Evolutionary conservation across 1,140 invertebrate species (phyloP).

Genomic region (Diploscapter pachys): DNA sequence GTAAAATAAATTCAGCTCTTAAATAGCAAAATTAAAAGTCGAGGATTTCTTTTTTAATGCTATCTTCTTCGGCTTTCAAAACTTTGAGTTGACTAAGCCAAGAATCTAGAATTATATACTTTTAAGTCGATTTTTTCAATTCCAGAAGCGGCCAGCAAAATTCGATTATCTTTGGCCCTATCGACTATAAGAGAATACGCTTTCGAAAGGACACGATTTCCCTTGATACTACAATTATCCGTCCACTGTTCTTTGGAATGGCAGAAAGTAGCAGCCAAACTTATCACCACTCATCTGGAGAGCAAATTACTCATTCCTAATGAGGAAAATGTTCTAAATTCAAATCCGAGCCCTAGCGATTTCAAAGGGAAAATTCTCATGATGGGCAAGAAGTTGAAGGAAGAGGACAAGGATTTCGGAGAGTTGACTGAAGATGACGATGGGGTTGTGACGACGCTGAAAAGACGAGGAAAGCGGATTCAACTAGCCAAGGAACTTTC

Average conservation of each 20-base stretch:
- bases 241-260: constrained; percentile 48
- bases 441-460: too few relatives aligned
- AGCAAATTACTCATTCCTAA: constrained; percentile 46
- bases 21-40: too few relatives aligned
- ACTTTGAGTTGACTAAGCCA: too few relatives aligned
- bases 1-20: too few relatives aligned
- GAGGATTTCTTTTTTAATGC: too few relatives aligned
- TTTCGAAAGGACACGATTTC: constrained; percentile 62
- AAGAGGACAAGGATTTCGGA: constrained; percentile 32
- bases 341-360: constrained; percentile 44
- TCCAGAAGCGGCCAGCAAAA: constrained; percentile 63
- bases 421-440: constrained; percentile 50
- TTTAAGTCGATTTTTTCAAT: neutral
- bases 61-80: too few relatives aligned
- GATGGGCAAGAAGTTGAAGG: constrained; percentile 34
- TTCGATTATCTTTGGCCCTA: constrained; percentile 65
- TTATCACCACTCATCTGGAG: constrained; percentile 44
- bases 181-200: constrained; percentile 66
- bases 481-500: constrained; percentile 42
- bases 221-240: constrained; percentile 51
- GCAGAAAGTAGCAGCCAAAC: constrained; percentile 41
- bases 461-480: neutral
- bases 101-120: too few relatives aligned
- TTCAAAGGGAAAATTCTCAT: constrained; percentile 57
- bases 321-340: constrained; percentile 17